Conservation (phyloP, 2,113 vertebrate species). For the Pseudopipra pipra region DNA sequence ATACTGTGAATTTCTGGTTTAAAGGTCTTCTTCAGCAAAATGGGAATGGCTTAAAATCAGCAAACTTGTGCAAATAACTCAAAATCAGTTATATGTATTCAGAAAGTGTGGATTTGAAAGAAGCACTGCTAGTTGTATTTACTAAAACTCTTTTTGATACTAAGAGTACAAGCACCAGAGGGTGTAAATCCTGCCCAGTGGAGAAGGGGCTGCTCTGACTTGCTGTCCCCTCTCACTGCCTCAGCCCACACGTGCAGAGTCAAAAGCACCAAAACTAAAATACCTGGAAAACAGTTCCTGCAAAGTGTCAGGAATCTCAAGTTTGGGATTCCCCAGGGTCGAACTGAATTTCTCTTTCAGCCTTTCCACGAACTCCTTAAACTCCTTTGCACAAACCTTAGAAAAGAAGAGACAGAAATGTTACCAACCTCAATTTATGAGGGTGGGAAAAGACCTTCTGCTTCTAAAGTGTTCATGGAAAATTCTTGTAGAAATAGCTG, state of each 20-base stretch:
- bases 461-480: background rate
- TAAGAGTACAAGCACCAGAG: background rate
- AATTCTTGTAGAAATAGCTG: background rate
- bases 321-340: slow-evolving; percentile 59
- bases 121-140: background rate
- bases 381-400: slow-evolving; percentile 87
- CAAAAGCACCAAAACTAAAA: background rate
- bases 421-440: background rate
- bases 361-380: slow-evolving; percentile 85
- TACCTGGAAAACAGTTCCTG: slow-evolving; percentile 87
- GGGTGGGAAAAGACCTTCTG: background rate
- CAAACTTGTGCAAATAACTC: background rate
- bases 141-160: background rate
- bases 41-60: background rate
- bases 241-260: background rate
- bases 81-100: background rate
- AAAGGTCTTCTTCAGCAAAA: background rate
- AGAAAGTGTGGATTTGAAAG: background rate
- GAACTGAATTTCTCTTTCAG: slow-evolving; percentile 91
- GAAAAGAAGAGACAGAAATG: background rate
- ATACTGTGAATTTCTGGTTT: background rate
- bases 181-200: background rate
- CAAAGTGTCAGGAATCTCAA: slow-evolving; percentile 85
- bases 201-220: background rate
- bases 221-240: background rate